Base-by-base conservation (phyloP, 1,140 invertebrate genomes). In the Drosophila serrata region DNA sequence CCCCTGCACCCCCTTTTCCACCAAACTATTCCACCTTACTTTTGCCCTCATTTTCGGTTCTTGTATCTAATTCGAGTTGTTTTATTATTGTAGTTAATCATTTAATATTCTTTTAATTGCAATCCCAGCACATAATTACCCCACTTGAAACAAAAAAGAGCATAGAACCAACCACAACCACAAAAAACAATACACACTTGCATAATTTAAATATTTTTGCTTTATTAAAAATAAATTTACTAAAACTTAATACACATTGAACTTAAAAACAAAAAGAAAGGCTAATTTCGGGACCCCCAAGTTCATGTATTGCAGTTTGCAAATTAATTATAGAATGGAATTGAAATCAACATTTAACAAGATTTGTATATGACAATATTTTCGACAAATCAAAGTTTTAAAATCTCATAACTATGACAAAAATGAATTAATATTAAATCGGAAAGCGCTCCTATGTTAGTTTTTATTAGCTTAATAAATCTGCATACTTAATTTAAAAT, bases 21-120 rank as follows among this genome's bases (percentile, higher is more conserved):
- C 12, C 17, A 49, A 31, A 9, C 4, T 49, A 19, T 13, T 19
- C n/a, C 31, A 37, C 22, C 17, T 11, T 48, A 19, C 27, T 9
- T 35, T 17, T 13, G 8, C n/a, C 11, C 56, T 12, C 2, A 37
- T 40, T 49, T 40, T 65, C 24, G 22, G 29, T 69, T 42, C 6
- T 45, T 59, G 40, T 45, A 43, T 45, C 40, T 58, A 43, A 58
- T 31, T 53, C 9, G 8, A 60, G n/a, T 59, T 22, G 35, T 46
- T 46, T 45, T 24, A 15, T 37, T 53, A 22, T 53, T 53, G 31
- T 53, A 35, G 12, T 22, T 55, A 55, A 55, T 22, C 33, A 9
- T 15, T 22, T 15, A 22, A 53, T 17, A 59, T 22, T 17, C 11
- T 12, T 17, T 19, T 60, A 33, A 42, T 31, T 63, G 17, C 61